Percentiles rank a stretch among this genome's conserved stretches.
Evolutionary conservation across 2,113 vertebrate genomes (phyloP).

Genomic region (Crocuta crocuta): DNA sequence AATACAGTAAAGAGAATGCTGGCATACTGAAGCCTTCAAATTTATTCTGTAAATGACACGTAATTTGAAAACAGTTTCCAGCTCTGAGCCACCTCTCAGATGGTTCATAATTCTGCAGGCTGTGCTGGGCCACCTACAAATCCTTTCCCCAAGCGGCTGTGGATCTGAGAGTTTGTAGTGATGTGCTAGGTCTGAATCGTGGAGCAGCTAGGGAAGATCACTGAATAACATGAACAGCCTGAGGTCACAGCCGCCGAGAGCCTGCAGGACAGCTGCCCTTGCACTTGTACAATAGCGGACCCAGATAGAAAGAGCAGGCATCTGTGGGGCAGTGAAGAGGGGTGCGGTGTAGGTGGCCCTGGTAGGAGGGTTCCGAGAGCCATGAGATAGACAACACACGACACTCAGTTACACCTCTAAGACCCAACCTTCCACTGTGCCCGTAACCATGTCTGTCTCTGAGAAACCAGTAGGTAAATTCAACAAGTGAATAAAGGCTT

Average conservation of each 20-base stretch:
- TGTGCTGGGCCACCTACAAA: background rate
- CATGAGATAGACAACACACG: no score
- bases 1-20: background rate
- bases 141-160: background rate
- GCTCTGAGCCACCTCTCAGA: background rate
- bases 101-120: background rate
- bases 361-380: background rate
- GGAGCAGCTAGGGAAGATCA: background rate
- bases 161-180: background rate
- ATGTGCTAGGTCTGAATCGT: background rate
- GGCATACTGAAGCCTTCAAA: background rate
- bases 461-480: background rate
- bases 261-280: background rate
- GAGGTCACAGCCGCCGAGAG: background rate
- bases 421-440: background rate
- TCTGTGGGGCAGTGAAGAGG: background rate
- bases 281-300: background rate
- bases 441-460: background rate
- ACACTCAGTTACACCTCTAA: background rate
- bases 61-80: background rate
- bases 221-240: background rate
- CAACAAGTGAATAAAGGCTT: background rate
- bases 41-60: background rate
- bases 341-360: background rate
- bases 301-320: background rate